A percentile compares a stretch with the other conserved stretches of the same genome.
phyloP scores from a whole-genome alignment of 2,113 vertebrate species.

The Ovis aries region ARS-UI_Ramb_v3.0 NC_056059.1:113548501-113549000 shows the following conservation, averaged over 20 bases:
- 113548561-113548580: not conserved
- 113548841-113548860: not conserved
- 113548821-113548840: not conserved
- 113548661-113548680: too few species aligned
- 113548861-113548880: not conserved
- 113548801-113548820: not conserved
- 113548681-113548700: too few species aligned
- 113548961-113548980: not conserved
- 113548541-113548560: not conserved
- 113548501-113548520: not conserved
- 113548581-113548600: not conserved
- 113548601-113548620: not conserved
- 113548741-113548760: not conserved
- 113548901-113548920: not conserved
- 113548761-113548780: not conserved
- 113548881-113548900: not conserved
- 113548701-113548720: too few species aligned
- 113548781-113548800: not conserved
- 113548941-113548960: not conserved
- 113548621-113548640: not conserved
- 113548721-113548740: rapidly evolving
- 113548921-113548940: not conserved
- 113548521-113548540: not conserved
- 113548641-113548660: not conserved
- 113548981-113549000: not conserved